Base-by-base conservation (phyloP, 1,140 invertebrate species). In the Maniola jurtina region DNA sequence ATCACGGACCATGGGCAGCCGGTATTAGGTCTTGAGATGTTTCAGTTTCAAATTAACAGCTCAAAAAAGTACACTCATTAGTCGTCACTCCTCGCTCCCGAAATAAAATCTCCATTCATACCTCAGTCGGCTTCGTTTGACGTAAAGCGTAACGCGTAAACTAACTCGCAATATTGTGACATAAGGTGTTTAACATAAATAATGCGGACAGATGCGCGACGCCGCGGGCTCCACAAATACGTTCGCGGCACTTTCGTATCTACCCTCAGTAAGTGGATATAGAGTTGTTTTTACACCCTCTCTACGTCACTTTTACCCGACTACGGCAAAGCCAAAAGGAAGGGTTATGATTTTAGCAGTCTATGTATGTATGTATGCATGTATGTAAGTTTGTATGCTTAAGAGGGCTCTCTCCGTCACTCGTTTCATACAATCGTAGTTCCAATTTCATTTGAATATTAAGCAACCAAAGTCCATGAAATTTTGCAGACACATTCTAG, bases 111-210 rank as follows among this genome's bases (percentile, higher is more conserved):
- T 75, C 74, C 76, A 78, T 84, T 76, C 73, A 81, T 71, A 55
- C 62, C 68, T 64, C 58, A 62, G 70, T 42, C 61, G 69, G 59
- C 48, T 38, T 48, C 65, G 64, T 61, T 70, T 68, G 61, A 67
- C 40, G 60, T 16, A 42, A 45, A 16, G 68, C 71, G 72, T 74
- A 70, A 68, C 65, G 62, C 67, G 76, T 80, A 82, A 83, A 83
- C 78, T 88, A 88, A 90, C 83, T 86, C 83, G 82, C 75, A 76
- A 89, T 90, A 90, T 90, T 88, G 86, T 88, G 88, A 89, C 88
- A 90, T 87, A 88, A 88, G 86, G 86, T 90, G 86, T 88, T 89
- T 89, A 89, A 90, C 88, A 89, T 90, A 90, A 89, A 90, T 90
- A 90, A 89, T 87, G 80, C 85, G 79, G 79, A 87, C 86, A 90